Evolutionary conservation across 2,797 vertebrate genomes (phyloP).

Genomic region (Lepus oiostolus): DNA sequence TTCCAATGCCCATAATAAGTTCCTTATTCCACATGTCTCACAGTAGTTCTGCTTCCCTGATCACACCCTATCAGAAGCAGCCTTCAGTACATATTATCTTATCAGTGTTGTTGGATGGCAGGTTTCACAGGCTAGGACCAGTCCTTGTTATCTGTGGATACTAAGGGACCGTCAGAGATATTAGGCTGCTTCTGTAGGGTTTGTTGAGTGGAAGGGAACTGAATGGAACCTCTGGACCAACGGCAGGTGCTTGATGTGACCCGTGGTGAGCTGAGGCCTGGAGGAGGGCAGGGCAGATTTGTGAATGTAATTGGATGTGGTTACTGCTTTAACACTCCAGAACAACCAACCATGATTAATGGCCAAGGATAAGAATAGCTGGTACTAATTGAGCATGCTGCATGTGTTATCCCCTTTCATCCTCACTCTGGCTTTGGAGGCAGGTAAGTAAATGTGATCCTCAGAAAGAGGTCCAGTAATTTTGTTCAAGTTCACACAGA

Average conservation of each 20-base stretch:
- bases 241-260: background rate
- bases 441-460: background rate
- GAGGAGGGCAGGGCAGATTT: background rate
- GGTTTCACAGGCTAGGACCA: background rate
- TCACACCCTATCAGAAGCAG: background rate
- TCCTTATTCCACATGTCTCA: background rate
- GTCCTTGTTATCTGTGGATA: background rate
- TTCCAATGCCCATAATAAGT: conserved; percentile 23
- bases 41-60: background rate
- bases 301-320: background rate
- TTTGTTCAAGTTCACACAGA: background rate
- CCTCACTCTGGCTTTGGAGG: conserved; percentile 16
- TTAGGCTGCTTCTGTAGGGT: background rate
- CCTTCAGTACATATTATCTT: conserved; percentile 4
- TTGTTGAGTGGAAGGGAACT: conserved; percentile 33
- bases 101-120: conserved; percentile 5
- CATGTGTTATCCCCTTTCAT: background rate
- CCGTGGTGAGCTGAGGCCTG: conserved; percentile 6
- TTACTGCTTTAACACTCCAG: background rate
- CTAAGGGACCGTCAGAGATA: background rate
- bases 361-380: background rate
- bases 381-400: background rate
- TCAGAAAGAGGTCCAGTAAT: background rate
- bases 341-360: conserved; percentile 2
- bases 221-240: background rate